Evolutionary conservation across 2,113 vertebrate genomes (phyloP).

Genomic region (Protomyctophum bolini): DNA sequence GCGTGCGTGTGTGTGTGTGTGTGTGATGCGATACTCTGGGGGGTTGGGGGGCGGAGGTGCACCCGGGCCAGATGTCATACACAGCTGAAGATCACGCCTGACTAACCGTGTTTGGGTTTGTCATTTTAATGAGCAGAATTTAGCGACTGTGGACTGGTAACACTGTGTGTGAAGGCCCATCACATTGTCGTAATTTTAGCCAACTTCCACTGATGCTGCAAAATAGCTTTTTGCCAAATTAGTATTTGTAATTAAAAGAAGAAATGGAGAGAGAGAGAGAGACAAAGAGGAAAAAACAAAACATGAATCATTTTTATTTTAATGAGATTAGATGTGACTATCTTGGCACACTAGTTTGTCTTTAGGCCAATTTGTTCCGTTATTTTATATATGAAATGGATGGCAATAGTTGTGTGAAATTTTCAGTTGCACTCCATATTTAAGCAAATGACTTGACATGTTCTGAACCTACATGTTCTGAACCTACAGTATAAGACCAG

Average conservation of each 20-base stretch:
- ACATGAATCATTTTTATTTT: slow-evolving; percentile 1
- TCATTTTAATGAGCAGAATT: slow-evolving; percentile 86
- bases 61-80: slow-evolving; percentile 81
- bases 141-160: slow-evolving; percentile 80
- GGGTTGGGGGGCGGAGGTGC: slow-evolving; percentile 71
- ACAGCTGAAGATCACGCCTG: slow-evolving; percentile 83
- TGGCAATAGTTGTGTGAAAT: neutral
- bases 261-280: no score
- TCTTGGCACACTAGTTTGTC: no score
- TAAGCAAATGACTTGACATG: neutral
- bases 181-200: slow-evolving; percentile 75
- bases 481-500: no score
- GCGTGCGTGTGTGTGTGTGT: slow-evolving; percentile 18
- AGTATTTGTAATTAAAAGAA: no score
- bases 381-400: neutral
- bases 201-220: slow-evolving; percentile 52
- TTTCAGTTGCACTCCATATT: neutral
- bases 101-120: slow-evolving; percentile 81
- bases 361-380: neutral
- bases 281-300: neutral
- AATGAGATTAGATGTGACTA: neutral
- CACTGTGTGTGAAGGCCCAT: slow-evolving; percentile 76
- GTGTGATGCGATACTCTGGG: slow-evolving; percentile 46
- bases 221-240: no score
- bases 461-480: neutral